These are phyloP conservation scores for Rhinella marina DNA, from an alignment of 2,797 vertebrate species.

Conservation along the genomic window DNA sequence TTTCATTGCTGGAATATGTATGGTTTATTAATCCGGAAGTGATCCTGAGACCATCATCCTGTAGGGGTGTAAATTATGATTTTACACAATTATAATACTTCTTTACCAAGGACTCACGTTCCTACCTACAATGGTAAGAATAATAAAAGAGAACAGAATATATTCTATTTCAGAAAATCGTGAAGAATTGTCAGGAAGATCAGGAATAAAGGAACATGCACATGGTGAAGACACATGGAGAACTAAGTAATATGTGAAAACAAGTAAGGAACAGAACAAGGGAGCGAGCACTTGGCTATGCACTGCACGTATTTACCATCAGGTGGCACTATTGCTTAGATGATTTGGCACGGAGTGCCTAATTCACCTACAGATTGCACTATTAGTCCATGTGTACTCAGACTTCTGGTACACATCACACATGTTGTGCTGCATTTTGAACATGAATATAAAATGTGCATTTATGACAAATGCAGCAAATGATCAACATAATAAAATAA, in stretches of 20 bases:
- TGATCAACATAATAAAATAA: neutral
- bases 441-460: neutral
- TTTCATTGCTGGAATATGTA: no score
- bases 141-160: neutral
- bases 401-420: neutral
- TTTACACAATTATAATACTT: no score
- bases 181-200: neutral
- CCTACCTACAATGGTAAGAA: neutral
- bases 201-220: no score
- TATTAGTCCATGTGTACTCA: neutral
- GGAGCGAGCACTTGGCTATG: neutral
- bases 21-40: no score
- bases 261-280: neutral
- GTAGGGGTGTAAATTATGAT: no score
- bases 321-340: conserved; percentile 50
- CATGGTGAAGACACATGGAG: no score
- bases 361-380: neutral
- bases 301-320: conserved; percentile 17
- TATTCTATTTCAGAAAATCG: neutral
- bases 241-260: neutral
- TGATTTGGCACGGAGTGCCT: neutral
- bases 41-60: no score
- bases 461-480: neutral
- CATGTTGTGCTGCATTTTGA: neutral
- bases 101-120: no score